Base-by-base conservation (phyloP, 2,888 invertebrate species). In the Trichopria drosophilae region DNA sequence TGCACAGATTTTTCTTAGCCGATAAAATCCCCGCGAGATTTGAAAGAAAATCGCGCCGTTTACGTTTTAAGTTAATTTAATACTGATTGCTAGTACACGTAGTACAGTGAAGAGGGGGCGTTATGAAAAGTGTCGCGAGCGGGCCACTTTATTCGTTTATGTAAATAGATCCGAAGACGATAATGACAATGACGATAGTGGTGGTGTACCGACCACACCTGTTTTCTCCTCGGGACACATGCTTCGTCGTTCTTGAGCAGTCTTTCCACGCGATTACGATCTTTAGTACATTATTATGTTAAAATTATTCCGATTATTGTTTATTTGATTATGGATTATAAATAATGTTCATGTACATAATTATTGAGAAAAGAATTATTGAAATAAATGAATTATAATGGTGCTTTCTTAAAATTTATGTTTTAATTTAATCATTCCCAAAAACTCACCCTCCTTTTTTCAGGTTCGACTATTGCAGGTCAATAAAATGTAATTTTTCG, bases 361-460 rank as follows among this genome's bases (percentile, higher is more conserved):
- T 68, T 69, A 66, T 64, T 55, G 40, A 51, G 44, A 56, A 63
- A 59, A 49, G 58, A 62, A 62, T 64, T 63, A 64, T 68, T 60
- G 63, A 62, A 65, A 71, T 69, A 69, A 71, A 71, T 68, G 60
- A 60, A 67, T 68, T 62, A 70, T 66, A 68, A 70, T 69, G 67
- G 66, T 72, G 69, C 69, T 72, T 72, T 71, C 62, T 67, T 65
- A 71, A 43, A 65, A 44, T 51, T 51, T 51, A 60, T 43, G 53
- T 58, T 57, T 24, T 59, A 45, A 37, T 43, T 48, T n/a, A n/a
- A n/a, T n/a, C n/a, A n/a, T n/a, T n/a, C n/a, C n/a, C n/a, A n/a
- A n/a, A n/a, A n/a, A n/a, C n/a, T n/a, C n/a, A n/a, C n/a, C n/a
- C n/a, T n/a, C n/a, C n/a, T n/a, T n/a, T n/a, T n/a, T n/a, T n/a